These are phyloP conservation scores for Ranitomeya variabilis DNA, from an alignment of 2,113 vertebrate species.

Conservation along the genomic window DNA sequence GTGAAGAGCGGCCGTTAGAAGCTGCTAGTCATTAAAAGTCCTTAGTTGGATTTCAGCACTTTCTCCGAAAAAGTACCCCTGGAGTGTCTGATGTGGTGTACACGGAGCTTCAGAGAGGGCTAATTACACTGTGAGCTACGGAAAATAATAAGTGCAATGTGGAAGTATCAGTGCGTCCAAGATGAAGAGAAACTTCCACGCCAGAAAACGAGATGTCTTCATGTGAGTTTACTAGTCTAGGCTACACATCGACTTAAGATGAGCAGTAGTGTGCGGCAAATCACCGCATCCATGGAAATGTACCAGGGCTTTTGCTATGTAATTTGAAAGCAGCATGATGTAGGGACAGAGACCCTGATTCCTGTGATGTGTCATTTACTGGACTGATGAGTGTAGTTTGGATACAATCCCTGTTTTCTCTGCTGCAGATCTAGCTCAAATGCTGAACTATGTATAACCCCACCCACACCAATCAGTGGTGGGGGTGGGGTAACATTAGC, in stretches of 20 bases:
- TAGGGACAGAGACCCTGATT: too few species aligned
- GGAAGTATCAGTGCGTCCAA: slow-evolving; percentile 5
- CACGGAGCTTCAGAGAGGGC: slow-evolving; percentile 5
- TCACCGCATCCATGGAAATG: too few species aligned
- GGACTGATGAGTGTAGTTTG: too few species aligned
- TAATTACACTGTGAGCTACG: slow-evolving; percentile 36
- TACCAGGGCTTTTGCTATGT: too few species aligned
- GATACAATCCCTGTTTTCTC: too few species aligned
- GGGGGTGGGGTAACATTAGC: too few species aligned
- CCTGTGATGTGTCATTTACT: too few species aligned
- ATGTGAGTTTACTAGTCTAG: not conserved
- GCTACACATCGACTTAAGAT: not conserved
- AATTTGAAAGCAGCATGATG: too few species aligned
- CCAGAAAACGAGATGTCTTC: not conserved
- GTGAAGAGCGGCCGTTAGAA: slow-evolving; percentile 20
- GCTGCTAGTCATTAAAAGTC: slow-evolving; percentile 42
- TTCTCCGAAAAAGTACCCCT: slow-evolving; percentile 36
- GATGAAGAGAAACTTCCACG: not conserved
- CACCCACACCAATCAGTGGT: too few species aligned
- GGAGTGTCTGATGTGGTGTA: slow-evolving; percentile 25
- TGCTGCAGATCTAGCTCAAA: too few species aligned
- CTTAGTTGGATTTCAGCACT: slow-evolving; percentile 28
- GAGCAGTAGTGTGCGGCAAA: not conserved
- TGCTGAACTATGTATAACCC: too few species aligned
- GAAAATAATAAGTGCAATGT: slow-evolving; percentile 29